phyloP scores from a whole-genome alignment of 2,888 invertebrate species.

The Ganaspis brasiliensis region DNA sequence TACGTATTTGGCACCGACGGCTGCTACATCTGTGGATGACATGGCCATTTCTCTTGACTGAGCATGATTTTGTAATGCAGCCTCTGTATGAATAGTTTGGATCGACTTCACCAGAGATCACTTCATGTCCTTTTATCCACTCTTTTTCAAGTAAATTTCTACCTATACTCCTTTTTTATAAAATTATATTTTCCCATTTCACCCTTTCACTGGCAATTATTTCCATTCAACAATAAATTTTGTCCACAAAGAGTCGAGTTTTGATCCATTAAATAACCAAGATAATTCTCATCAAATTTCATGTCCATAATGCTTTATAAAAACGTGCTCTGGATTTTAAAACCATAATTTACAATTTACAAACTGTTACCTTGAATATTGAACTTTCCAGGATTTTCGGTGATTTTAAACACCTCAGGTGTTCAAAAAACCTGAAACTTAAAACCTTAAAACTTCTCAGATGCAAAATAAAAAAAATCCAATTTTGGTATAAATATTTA shows the following conservation, averaged over 20 bases:
- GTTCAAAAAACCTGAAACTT: too few species aligned
- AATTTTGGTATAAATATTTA: too few species aligned
- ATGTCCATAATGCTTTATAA: too few species aligned
- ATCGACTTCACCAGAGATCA: conserved; percentile 23
- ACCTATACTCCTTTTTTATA: background rate
- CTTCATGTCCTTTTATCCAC: conserved; percentile 4
- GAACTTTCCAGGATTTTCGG: too few species aligned
- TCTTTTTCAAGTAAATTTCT: background rate
- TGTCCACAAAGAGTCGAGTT: background rate
- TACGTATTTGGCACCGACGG: conserved; percentile 65
- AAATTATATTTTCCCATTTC: background rate
- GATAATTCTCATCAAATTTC: background rate
- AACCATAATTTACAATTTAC: too few species aligned
- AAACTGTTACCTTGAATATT: too few species aligned
- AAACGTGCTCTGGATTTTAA: too few species aligned
- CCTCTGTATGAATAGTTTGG: conserved; percentile 28
- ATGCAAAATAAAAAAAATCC: too few species aligned
- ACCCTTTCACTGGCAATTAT: background rate
- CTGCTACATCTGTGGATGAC: conserved; percentile 55
- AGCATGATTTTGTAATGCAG: conserved; percentile 47
- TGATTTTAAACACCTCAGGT: too few species aligned
- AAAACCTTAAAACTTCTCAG: too few species aligned
- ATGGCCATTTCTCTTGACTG: conserved; percentile 49
- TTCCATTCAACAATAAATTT: background rate
- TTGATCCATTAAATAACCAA: background rate